These are phyloP conservation scores for Colletes gigas DNA, from an alignment of 1,140 invertebrate species.

Conservation along the genomic window DNA sequence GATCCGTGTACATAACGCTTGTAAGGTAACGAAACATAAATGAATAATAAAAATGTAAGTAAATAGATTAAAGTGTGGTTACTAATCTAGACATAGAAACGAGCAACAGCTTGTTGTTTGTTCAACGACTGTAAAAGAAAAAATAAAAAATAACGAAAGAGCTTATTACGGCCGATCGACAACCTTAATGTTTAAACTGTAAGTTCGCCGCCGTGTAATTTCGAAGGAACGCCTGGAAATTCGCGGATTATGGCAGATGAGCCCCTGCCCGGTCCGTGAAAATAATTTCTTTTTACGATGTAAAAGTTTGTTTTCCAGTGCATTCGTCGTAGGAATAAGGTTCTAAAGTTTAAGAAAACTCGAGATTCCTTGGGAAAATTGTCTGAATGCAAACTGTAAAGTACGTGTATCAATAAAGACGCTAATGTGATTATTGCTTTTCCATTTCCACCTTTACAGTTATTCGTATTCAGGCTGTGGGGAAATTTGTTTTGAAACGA, in stretches of 20 bases:
- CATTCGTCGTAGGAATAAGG: constrained; percentile 14
- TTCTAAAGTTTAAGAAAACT: not conserved
- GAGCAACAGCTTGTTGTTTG: not conserved
- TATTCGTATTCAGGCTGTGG: not conserved
- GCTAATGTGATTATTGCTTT: constrained; percentile 19
- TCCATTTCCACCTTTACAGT: not conserved
- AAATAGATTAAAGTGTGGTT: not conserved
- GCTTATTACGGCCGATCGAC: constrained; percentile 3
- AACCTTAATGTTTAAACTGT: not conserved
- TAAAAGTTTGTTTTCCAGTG: constrained; percentile 22
- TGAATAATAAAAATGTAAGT: not conserved
- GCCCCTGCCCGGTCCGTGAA: constrained; percentile 27
- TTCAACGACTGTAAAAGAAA: not conserved
- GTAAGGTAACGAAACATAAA: not conserved
- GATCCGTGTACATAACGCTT: constrained; percentile 18
- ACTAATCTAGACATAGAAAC: constrained; percentile 4
- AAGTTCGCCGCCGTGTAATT: not conserved
- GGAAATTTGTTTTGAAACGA: not conserved
- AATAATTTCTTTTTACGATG: constrained; percentile 34
- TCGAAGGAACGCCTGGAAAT: not conserved
- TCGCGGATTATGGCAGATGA: constrained; percentile 5
- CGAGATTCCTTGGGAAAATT: constrained; percentile 10
- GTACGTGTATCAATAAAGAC: constrained; percentile 52
- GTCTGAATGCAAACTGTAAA: constrained; percentile 44
- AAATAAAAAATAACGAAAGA: constrained; percentile 3